Evolutionary conservation across 1,140 invertebrate species (phyloP).

Genomic region (Nebria ingens): DNA sequence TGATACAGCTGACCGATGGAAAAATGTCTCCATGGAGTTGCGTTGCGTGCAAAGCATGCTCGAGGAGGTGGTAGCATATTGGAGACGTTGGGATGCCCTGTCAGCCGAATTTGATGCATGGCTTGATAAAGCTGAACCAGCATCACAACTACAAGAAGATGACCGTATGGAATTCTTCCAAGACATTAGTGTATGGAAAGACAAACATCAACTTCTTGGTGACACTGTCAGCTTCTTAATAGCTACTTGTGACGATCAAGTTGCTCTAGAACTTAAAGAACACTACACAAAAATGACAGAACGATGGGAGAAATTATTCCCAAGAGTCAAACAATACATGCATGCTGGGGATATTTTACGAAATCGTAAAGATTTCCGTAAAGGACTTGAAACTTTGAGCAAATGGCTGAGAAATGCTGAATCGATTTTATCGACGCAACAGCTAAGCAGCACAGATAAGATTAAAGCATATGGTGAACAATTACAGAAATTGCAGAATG

Average conservation of each 20-base stretch:
- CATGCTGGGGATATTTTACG: conserved; percentile 77
- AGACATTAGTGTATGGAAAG: conserved; percentile 81
- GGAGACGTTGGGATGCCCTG: conserved; percentile 69
- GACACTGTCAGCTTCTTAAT: conserved; percentile 82
- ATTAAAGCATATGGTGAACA: conserved; percentile 71
- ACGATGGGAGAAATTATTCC: conserved; percentile 73
- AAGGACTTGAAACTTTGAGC: conserved; percentile 63
- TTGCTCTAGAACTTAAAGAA: conserved; percentile 65
- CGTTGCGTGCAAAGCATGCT: conserved; percentile 80
- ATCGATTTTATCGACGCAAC: conserved; percentile 49
- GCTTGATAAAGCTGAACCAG: conserved; percentile 68
- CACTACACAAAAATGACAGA: conserved; percentile 58
- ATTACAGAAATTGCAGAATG: conserved; percentile 63
- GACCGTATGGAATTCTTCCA: conserved; percentile 81
- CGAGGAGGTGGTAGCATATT: conserved; percentile 79
- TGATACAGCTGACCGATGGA: conserved; percentile 81
- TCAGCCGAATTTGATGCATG: conserved; percentile 67
- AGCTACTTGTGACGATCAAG: conserved; percentile 72
- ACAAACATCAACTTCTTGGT: conserved; percentile 70
- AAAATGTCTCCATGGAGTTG: conserved; percentile 78
- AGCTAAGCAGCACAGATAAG: conserved; percentile 60
- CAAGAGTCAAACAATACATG: conserved; percentile 75
- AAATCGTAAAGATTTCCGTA: conserved; percentile 68
- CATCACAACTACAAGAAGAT: conserved; percentile 67
- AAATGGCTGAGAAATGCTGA: conserved; percentile 74